These are phyloP conservation scores for Otis tarda DNA, from an alignment of 2,113 vertebrate species.

Conservation along the genomic window DNA sequence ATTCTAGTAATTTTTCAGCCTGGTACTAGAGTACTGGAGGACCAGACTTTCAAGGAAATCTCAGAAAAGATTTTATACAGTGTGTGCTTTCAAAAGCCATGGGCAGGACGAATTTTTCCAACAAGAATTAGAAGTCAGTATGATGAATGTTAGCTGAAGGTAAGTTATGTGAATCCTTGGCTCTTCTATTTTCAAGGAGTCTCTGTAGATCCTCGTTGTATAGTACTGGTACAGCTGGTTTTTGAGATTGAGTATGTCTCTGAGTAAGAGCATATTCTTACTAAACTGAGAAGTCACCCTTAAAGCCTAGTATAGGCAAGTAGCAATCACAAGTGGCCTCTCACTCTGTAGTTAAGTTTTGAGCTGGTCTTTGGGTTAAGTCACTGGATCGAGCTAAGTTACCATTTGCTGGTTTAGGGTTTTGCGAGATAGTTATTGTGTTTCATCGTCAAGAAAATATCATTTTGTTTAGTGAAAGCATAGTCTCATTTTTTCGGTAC, in stretches of 20 bases:
- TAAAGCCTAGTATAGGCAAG: not conserved
- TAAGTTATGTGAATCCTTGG: not conserved
- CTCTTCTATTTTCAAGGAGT: not conserved
- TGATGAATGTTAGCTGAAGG: not conserved
- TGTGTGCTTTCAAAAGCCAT: not conserved
- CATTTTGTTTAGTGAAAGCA: not conserved
- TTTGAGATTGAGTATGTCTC: not conserved
- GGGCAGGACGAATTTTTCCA: not conserved
- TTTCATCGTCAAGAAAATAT: not conserved
- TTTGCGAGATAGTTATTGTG: not conserved
- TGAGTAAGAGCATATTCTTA: not conserved
- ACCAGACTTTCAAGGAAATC: not conserved
- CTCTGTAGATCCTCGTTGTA: not conserved
- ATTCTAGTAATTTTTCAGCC: not conserved
- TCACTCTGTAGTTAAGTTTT: not conserved
- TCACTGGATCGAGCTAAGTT: not conserved
- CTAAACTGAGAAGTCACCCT: not conserved
- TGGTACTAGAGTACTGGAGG: not conserved
- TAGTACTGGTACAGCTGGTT: not conserved
- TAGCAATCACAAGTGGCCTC: not conserved
- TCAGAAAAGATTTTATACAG: not conserved
- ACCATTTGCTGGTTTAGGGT: not conserved
- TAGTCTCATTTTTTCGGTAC: not conserved
- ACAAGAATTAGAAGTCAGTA: not conserved
- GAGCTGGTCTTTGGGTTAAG: not conserved